Base-by-base conservation (phyloP, 2,797 vertebrate species). In the Pangasius macronema region DNA sequence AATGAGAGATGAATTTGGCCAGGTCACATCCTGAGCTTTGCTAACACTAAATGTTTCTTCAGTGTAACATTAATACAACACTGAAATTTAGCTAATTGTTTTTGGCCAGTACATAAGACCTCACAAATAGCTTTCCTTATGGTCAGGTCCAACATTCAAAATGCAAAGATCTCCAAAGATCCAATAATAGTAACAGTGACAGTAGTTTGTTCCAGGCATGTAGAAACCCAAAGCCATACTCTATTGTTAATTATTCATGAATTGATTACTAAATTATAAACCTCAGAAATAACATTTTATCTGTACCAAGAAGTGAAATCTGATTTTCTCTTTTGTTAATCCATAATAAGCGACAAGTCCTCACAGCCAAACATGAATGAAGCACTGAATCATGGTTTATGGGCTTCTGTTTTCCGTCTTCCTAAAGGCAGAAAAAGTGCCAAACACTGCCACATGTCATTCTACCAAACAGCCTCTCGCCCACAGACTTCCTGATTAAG, bases 401-500 rank as follows among this genome's bases (percentile, higher is more conserved):
- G 24, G 46, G 16, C 39, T 84, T 87, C 49, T 68, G 36, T 57
- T 59, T n/a, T 73, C 68, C 3, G 9, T 87, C 53, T 79, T 81
- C 77, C 53, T 20, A 30, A 70, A 84, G 63, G n/a, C 80, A 72
- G 73, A 7, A 36, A 16, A 36, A 16, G 36, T 36, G 67, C 67
- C 67, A 33, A 33, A 61, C 55, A 57, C 75, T 77, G 75, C 18
- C 7, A 20, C 49, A 59, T 59, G 36, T 5, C 57, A 61, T 61
- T 81, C 6, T 13, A 59, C 55, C 11, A 8, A 49, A 65, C 80
- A 77, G 68, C 89, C 68, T 73, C 46, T 81, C 85, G 67, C 87
- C 88, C 42, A 49, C 80, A 2, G 8, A 68, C 84, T 91, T 89
- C 84, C 82, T 82, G n/a, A 53, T 55, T 8, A 33, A 70, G 76